phyloP scores from a whole-genome alignment of 2,888 invertebrate genomes.

The Parascotia fuliginaria region DNA sequence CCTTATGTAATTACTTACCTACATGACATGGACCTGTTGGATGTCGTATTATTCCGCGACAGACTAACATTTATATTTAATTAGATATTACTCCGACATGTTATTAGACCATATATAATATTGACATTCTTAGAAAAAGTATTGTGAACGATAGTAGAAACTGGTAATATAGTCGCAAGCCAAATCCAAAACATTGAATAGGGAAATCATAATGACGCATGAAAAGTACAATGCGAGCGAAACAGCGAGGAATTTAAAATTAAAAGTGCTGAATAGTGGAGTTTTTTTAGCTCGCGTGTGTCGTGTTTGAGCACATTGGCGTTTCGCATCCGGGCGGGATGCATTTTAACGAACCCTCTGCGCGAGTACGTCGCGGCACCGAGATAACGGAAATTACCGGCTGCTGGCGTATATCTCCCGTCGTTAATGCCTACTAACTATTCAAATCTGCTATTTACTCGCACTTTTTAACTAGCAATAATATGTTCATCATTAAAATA shows the following conservation, averaged over 20 bases:
- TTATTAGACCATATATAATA: too few relatives aligned
- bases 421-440: slow-evolving; percentile 48
- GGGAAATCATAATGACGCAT: slow-evolving; percentile 51
- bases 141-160: too few relatives aligned
- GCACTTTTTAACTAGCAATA: slow-evolving; percentile 32
- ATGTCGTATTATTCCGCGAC: slow-evolving; percentile 18
- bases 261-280: slow-evolving; percentile 61
- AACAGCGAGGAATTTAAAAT: slow-evolving; percentile 59
- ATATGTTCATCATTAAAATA: neutral
- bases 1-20: too few relatives aligned
- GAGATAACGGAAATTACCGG: slow-evolving; percentile 75
- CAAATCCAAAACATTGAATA: slow-evolving; percentile 36
- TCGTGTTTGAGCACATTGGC: slow-evolving; percentile 66
- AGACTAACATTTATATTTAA: slow-evolving; percentile 5
- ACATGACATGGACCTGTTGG: slow-evolving; percentile 35
- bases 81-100: neutral
- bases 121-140: too few relatives aligned
- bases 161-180: neutral
- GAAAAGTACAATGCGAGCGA: slow-evolving; percentile 53
- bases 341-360: slow-evolving; percentile 71
- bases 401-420: slow-evolving; percentile 51
- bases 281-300: slow-evolving; percentile 57
- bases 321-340: slow-evolving; percentile 68
- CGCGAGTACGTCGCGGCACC: slow-evolving; percentile 47
- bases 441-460: slow-evolving; percentile 59